These are phyloP conservation scores for Heliconius hermathena DNA, from an alignment of 1,140 invertebrate genomes.

Conservation along the genomic window DNA sequence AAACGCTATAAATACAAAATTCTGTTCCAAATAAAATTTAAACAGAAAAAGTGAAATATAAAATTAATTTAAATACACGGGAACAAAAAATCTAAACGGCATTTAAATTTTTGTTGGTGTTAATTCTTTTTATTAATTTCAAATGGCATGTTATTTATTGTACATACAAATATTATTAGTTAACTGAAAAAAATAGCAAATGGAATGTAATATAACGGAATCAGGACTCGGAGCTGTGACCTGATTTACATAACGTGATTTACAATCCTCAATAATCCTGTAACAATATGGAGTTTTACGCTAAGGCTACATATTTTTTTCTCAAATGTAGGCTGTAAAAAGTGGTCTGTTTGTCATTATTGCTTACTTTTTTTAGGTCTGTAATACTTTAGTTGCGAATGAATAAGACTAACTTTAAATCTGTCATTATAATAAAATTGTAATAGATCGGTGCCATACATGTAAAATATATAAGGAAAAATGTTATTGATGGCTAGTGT, in stretches of 20 bases:
- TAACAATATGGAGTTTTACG: background rate
- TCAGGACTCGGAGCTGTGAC: background rate
- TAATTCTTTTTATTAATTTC: background rate
- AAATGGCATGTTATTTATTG: background rate
- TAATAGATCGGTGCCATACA: too few species aligned
- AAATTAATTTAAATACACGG: background rate
- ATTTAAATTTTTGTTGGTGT: background rate
- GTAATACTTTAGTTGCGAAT: too few species aligned
- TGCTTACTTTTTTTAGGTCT: too few species aligned
- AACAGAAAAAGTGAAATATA: background rate
- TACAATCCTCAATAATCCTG: background rate
- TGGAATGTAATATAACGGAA: background rate
- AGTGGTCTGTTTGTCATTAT: background rate
- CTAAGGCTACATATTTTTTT: background rate
- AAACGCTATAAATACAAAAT: too few species aligned
- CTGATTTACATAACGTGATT: slow-evolving; percentile 15
- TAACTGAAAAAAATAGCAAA: background rate
- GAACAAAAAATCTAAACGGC: too few species aligned
- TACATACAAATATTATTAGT: background rate
- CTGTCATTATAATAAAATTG: too few species aligned
- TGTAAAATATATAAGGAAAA: too few species aligned
- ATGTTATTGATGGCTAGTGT: too few species aligned
- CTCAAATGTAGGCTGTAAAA: background rate
- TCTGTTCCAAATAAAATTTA: background rate
- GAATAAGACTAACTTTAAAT: too few species aligned